Base-by-base conservation (phyloP, 2,113 vertebrate genomes). In the Odontophorus gujanensis region DNA sequence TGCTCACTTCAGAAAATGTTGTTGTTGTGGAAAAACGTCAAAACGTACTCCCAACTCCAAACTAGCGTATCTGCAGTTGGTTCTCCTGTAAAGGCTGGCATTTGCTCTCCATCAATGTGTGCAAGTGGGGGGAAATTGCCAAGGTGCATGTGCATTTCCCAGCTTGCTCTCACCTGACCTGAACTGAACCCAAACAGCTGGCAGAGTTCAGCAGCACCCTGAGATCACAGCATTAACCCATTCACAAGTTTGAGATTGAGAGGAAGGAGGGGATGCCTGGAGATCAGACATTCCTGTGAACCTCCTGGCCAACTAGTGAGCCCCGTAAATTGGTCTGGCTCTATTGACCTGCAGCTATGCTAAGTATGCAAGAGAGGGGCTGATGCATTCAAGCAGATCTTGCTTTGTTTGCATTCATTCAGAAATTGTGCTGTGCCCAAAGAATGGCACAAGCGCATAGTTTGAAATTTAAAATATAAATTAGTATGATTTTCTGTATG, bases 281-380 rank as follows among this genome's bases (percentile, higher is more conserved):
- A 85, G 55, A 47, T 47, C 30, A 18, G 30, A 34, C 1, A 3
- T 26, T 91, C 51, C 6, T 43, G 25, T 80, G 81, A 94, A 67
- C 71, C 34, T 91, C 55, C 4, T 0, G 47, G 14, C 62, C 53
- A 28, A 3, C 43, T 81, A 73, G 8, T 86, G 71, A 55, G 59
- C 76, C 68, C 43, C 71, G 79, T 85, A 83, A 92, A 94, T 40
- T 85, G 91, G 75, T 92, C 85, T 94, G 90, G 85, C 91, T 87
- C 85, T 73, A 38, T 13, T 96, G 94, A 93, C 87, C 76, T 92
- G 80, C 15, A 94, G 95, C 90, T 95, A 95, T 91, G 90, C 85
- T 88, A 81, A 92, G 79, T 81, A 93, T 93, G 87, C 66, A 13
- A 72, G 80, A 68, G 69, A 32, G 34, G 16, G 11, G 59, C 40